Conservation (phyloP, 2,797 vertebrate species). For the Lycodopsis pacificus region DNA sequence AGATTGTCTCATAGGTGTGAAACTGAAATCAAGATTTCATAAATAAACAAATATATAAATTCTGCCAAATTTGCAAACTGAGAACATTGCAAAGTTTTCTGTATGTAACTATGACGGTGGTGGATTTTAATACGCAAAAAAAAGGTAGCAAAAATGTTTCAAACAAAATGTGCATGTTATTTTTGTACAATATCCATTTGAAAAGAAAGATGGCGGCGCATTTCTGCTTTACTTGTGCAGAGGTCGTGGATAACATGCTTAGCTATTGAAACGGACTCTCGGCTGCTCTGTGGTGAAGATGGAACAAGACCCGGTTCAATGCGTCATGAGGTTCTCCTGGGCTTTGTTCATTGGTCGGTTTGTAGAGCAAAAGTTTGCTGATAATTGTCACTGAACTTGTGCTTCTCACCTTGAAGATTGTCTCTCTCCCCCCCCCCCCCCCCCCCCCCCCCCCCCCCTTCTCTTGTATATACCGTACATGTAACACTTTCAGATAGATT, state of each 20-base stretch:
- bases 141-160: conserved; percentile 76
- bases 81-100: conserved; percentile 72
- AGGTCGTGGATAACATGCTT: conserved; percentile 49
- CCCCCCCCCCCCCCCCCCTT: not conserved
- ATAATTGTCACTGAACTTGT: conserved; percentile 63
- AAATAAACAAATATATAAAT: conserved; percentile 69
- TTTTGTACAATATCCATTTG: conserved; percentile 81
- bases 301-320: conserved; percentile 51
- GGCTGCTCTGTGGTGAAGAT: conserved; percentile 49
- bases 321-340: conserved; percentile 45
- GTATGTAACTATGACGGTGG: conserved; percentile 68
- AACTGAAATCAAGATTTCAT: conserved; percentile 66
- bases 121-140: conserved; percentile 79
- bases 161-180: conserved; percentile 80
- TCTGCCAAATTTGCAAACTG: conserved; percentile 78
- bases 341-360: conserved; percentile 54
- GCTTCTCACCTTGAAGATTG: conserved; percentile 49
- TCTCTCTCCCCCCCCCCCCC: not conserved
- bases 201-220: conserved; percentile 60
- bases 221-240: conserved; percentile 57
- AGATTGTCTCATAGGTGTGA: conserved; percentile 77
- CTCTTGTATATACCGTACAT: conserved; percentile 64
- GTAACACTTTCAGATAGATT: conserved; percentile 59
- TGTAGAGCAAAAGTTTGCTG: conserved; percentile 50
- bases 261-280: conserved; percentile 52